Evolutionary conservation across 2,113 vertebrate species (phyloP).

Genomic region (Oxyruncus cristatus): DNA sequence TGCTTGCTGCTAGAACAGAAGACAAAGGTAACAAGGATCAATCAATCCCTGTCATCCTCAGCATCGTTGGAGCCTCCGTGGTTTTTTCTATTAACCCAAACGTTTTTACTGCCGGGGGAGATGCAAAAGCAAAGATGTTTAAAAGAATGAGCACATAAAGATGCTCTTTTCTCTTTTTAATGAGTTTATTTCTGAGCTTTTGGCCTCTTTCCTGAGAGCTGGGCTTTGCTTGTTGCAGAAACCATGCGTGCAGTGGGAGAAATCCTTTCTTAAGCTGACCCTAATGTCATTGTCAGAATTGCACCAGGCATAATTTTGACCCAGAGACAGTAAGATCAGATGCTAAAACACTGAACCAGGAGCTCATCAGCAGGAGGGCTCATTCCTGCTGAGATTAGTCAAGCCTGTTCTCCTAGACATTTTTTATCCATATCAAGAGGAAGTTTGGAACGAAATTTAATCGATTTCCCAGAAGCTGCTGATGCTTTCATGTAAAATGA

Average conservation of each 20-base stretch:
- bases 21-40: background rate
- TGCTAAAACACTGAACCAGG: constrained; percentile 29
- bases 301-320: background rate
- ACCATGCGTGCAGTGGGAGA: background rate
- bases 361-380: constrained; percentile 29
- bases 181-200: background rate
- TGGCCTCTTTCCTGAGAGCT: background rate
- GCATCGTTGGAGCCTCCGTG: background rate
- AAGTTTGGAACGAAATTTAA: background rate
- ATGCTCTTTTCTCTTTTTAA: background rate
- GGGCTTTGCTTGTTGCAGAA: background rate
- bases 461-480: constrained; percentile 13
- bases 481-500: background rate
- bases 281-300: background rate
- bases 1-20: background rate
- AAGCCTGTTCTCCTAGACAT: background rate
- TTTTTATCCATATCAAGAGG: constrained; percentile 31
- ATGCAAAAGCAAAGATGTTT: background rate
- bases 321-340: background rate
- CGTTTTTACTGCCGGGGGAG: background rate
- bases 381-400: background rate
- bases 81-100: background rate
- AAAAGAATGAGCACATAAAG: background rate
- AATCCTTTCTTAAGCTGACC: background rate
- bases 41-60: background rate